Evolutionary conservation across 2,888 invertebrate genomes (phyloP).

Genomic region (Pristionchus entomophagus): DNA sequence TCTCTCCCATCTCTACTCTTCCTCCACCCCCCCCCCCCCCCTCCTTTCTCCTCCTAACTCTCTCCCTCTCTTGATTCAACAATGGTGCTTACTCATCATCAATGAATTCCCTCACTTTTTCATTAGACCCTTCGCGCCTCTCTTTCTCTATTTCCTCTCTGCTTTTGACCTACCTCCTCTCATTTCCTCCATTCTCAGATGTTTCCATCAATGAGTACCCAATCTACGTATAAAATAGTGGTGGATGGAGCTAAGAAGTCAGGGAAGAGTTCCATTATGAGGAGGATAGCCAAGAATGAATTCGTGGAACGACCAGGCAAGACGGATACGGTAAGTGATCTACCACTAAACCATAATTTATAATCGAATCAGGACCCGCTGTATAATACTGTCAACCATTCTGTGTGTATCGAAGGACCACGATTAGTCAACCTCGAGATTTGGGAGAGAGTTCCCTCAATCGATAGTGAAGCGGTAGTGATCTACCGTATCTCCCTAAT

Average conservation of each 20-base stretch:
- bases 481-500: background rate
- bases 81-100: conserved; percentile 40
- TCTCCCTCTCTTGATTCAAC: conserved; percentile 33
- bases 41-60: background rate
- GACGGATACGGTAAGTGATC: conserved; percentile 26
- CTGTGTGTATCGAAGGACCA: conserved; percentile 40
- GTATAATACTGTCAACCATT: background rate
- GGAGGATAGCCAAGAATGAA: conserved; percentile 1
- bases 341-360: background rate
- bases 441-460: conserved; percentile 7
- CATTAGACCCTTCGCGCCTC: conserved; percentile 12
- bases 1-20: background rate
- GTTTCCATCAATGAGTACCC: conserved; percentile 29
- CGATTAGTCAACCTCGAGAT: conserved; percentile 37
- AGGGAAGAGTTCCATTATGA: conserved; percentile 31
- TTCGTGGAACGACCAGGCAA: conserved; percentile 6
- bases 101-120: conserved; percentile 41
- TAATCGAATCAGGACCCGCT: conserved; percentile 18
- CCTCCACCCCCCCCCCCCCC: background rate
- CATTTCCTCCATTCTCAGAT: background rate
- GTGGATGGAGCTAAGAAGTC: conserved; percentile 42
- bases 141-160: background rate
- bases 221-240: conserved; percentile 37
- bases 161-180: too few relatives aligned
- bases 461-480: background rate